Base-by-base conservation (phyloP, 35 echinoderm and acorn worm species). In the Patiria miniata region DNA sequence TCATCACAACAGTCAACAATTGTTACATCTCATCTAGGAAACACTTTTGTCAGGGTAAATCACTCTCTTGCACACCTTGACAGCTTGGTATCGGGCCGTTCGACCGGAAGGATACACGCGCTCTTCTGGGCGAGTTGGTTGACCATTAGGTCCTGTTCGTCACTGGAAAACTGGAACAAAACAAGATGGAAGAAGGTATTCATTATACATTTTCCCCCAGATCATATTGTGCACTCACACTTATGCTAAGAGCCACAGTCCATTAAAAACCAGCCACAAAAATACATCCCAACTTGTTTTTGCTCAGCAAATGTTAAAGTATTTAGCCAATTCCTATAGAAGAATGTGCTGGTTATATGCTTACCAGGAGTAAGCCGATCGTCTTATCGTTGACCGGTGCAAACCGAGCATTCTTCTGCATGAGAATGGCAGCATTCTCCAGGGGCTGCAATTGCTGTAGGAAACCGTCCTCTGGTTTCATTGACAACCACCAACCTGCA, bases 121-220 rank as follows among this genome's bases (percentile, higher is more conserved):
- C 61, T 55, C 0, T 85, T 50, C 39, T 29, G 76, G 2, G 83
- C 50, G 17, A 95, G 79, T 51, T 95, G 78, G 8, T 57, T 50
- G 14, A 91, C 87, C 93, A 95, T 95, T 12, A 95, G 61, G 4
- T 95, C 93, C 36, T 87, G 89, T 33, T 95, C 93, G 55, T 95
- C 93, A 61, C 89, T 95, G 36, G 84, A 52, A 87, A 87, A 95
- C 93, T 95, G 85, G 8, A n/a, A 51, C 19, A 77, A n/a, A n/a
- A n/a, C n/a, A n/a, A n/a, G n/a, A 36, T 56, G 15, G 38, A 90
- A 69, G 21, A 50, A 80, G 55, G 40, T 26, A 78, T 10, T 12
- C 38, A 10, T 82, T 18, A 8, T 57, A 5, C n/a, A n/a, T n/a
- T n/a, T n/a, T n/a, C n/a, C n/a, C n/a, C n/a, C n/a, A n/a, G n/a